These are phyloP conservation scores for Triplophysa yarkandensis DNA, from an alignment of 2,797 vertebrate species.

Conservation along the genomic window DNA sequence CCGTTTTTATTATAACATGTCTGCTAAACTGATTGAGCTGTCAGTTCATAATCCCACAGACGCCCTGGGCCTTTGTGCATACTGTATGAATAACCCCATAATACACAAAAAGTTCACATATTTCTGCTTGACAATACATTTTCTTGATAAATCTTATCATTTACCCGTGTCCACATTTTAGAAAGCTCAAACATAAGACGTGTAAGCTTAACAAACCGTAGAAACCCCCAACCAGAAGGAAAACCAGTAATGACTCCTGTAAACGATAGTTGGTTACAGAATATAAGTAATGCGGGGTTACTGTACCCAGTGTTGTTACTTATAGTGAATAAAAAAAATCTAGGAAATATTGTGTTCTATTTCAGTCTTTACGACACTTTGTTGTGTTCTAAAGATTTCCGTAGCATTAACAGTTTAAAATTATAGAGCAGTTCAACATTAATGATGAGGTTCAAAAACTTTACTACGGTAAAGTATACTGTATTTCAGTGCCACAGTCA, in stretches of 20 bases:
- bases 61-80: background rate
- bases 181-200: background rate
- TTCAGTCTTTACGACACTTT: too few relatives aligned
- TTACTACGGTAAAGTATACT: too few relatives aligned
- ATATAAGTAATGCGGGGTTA: too few relatives aligned
- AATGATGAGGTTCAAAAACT: too few relatives aligned
- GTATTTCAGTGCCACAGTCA: background rate
- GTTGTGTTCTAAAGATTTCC: too few relatives aligned
- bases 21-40: constrained; percentile 5
- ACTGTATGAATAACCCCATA: background rate
- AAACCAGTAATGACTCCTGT: too few relatives aligned
- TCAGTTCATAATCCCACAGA: background rate
- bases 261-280: too few relatives aligned
- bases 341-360: too few relatives aligned
- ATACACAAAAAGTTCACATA: background rate
- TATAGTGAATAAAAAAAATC: too few relatives aligned
- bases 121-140: background rate
- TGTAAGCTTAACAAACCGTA: background rate
- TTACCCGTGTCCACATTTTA: background rate
- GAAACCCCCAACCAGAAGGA: too few relatives aligned
- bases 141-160: background rate
- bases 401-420: background rate
- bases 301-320: too few relatives aligned
- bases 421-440: background rate
- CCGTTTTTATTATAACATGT: constrained; percentile 24